Evolutionary conservation across 1,140 invertebrate genomes (phyloP), one percentile per base, ranked within the genome.

Genomic region (Drosophila setifemur): DNA sequence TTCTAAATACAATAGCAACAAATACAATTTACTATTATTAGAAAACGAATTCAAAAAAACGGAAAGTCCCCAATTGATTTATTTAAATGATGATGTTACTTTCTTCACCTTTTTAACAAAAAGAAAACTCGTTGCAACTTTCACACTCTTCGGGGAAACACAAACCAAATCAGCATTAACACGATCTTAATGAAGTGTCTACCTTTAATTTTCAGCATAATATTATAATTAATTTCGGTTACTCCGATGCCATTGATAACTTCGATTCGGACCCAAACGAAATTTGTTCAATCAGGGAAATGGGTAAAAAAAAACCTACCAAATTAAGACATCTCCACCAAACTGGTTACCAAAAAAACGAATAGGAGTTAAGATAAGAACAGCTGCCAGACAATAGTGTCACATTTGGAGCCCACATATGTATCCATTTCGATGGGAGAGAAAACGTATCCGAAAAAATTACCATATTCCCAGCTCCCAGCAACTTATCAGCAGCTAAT

Each of bases 401-500:
- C 73, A 78, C 76, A 75, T 81, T 68, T 71, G 58, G 16, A 50
- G 54, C 76, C 70, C 53, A 74, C 64, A 71, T 81, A 52, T 69
- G 53, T 67, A 11, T 12, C 23, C 9, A 42, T 16, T 54, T 19
- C 4, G 39, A n/a, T 26, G 12, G n/a, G 8, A 18, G 8, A 28
- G 35, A 67, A 71, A 35, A 35, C 55, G 63, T 26, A 61, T 29
- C 52, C 33, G n/a, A n/a, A 12, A 8, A 64, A 66, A 66, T 66
- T 66, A 11, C 35, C 54, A 85, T 85, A 79, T 86, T 61, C 79
- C 83, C 83, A 83, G 54, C 54, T 63, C 55, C 69, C 82, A 67
- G 58, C 55, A 85, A 85, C 70, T 85, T 85, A 83, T 83, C 79
- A 83, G 79, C 79, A 73, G 79, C 79, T 83, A 83, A 83, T 83